phyloP scores from a whole-genome alignment of 2,888 invertebrate genomes.

The Laothoe populi region DNA sequence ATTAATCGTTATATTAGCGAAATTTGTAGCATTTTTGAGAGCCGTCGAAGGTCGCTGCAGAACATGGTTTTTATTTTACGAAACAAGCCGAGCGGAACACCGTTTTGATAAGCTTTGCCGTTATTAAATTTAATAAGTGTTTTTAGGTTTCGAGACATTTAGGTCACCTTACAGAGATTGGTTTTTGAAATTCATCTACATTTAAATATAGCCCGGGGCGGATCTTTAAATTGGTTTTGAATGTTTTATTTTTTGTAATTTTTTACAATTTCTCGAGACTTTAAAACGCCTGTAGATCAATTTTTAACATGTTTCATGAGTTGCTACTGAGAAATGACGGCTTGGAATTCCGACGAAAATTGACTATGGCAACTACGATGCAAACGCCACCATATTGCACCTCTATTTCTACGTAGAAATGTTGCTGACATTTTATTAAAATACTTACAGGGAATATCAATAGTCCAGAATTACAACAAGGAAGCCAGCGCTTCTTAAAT shows the following conservation, averaged over 20 bases:
- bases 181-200: background rate
- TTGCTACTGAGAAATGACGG: too few species aligned
- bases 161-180: constrained; percentile 5
- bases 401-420: too few species aligned
- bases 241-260: background rate
- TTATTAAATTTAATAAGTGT: background rate
- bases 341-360: too few species aligned
- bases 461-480: too few species aligned
- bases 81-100: constrained; percentile 28
- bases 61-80: constrained; percentile 29
- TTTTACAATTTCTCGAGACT: too few species aligned
- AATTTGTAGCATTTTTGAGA: constrained; percentile 37
- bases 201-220: background rate
- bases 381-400: too few species aligned
- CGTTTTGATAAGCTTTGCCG: background rate
- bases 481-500: too few species aligned
- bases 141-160: background rate
- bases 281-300: too few species aligned
- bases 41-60: constrained; percentile 26
- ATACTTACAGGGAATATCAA: too few species aligned
- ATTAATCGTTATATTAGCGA: constrained; percentile 40
- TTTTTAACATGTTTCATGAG: too few species aligned
- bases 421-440: too few species aligned
- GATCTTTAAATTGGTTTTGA: background rate
- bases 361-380: too few species aligned